These are phyloP conservation scores for Ephialtes manifestator DNA, from an alignment of 2,888 invertebrate genomes.

Conservation along the genomic window DNA sequence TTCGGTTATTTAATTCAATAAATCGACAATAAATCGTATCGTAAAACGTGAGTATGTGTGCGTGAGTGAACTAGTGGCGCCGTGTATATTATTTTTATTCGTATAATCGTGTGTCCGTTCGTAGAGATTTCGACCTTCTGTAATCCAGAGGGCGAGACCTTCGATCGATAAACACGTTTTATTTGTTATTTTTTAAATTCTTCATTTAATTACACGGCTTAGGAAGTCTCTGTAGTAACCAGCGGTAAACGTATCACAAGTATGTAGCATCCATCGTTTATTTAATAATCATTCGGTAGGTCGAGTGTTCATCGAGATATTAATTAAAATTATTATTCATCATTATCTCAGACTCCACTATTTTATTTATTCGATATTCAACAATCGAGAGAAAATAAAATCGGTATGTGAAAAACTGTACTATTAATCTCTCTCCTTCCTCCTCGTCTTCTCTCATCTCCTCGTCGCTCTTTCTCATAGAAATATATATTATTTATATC, in stretches of 20 bases:
- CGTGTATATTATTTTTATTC: constrained; percentile 71
- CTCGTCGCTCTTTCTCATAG: constrained; percentile 33
- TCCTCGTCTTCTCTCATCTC: not conserved
- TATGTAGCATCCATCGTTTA: constrained; percentile 85
- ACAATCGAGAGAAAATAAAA: constrained; percentile 47
- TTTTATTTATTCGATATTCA: constrained; percentile 39
- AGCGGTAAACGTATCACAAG: constrained; percentile 86
- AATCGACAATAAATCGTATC: constrained; percentile 75
- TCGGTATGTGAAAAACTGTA: constrained; percentile 17
- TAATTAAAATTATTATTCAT: not conserved
- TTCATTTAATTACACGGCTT: constrained; percentile 75
- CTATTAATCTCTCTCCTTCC: constrained; percentile 28
- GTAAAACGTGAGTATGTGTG: constrained; percentile 85
- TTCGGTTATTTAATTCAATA: constrained; percentile 79
- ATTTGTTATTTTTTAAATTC: not conserved
- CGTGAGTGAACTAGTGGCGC: constrained; percentile 86
- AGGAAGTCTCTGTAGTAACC: constrained; percentile 86
- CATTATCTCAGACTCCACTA: not conserved
- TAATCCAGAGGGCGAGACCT: not conserved
- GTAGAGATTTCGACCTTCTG: not conserved
- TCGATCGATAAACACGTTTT: constrained; percentile 1
- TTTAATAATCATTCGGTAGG: constrained; percentile 60
- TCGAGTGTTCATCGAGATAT: constrained; percentile 59
- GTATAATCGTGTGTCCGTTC: constrained; percentile 60
- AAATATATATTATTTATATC: constrained; percentile 62